Evolutionary conservation across 2,113 vertebrate genomes (phyloP).

Genomic region (Odontophorus gujanensis): DNA sequence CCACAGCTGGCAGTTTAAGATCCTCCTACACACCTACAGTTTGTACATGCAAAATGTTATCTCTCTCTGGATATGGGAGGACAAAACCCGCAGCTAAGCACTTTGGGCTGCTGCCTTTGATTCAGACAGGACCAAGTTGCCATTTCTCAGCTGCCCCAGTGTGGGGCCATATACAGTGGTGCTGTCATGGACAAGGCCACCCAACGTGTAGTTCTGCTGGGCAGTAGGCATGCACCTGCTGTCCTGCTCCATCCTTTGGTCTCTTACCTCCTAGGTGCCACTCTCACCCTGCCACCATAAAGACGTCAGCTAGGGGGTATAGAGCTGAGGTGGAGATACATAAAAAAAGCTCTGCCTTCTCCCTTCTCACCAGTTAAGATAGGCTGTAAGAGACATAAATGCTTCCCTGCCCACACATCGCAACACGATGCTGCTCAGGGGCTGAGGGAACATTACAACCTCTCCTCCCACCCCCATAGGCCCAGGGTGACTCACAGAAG

Average conservation of each 20-base stretch:
- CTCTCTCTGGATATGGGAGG: not conserved
- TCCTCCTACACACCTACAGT: not conserved
- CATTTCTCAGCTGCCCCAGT: accelerated
- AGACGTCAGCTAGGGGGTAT: not conserved
- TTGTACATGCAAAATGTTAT: not conserved
- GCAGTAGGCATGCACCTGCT: accelerated
- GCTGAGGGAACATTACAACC: not conserved
- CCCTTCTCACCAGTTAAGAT: not conserved
- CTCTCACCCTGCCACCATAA: not conserved
- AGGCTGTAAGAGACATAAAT: not conserved
- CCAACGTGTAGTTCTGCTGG: not conserved
- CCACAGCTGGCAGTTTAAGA: slow-evolving; percentile 36
- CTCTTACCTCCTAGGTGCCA: not conserved
- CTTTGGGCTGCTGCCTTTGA: not conserved
- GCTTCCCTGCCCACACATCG: not conserved
- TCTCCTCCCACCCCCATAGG: not conserved
- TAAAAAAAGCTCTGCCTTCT: not conserved
- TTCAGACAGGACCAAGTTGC: not conserved
- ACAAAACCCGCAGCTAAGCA: not conserved
- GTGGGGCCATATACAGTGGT: no score
- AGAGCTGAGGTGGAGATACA: not conserved
- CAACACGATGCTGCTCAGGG: not conserved
- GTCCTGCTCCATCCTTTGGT: not conserved
- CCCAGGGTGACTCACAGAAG: not conserved
- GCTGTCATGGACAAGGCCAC: not conserved